Base-by-base conservation (phyloP, 1,140 invertebrate genomes). In the Oppia nitens region DNA sequence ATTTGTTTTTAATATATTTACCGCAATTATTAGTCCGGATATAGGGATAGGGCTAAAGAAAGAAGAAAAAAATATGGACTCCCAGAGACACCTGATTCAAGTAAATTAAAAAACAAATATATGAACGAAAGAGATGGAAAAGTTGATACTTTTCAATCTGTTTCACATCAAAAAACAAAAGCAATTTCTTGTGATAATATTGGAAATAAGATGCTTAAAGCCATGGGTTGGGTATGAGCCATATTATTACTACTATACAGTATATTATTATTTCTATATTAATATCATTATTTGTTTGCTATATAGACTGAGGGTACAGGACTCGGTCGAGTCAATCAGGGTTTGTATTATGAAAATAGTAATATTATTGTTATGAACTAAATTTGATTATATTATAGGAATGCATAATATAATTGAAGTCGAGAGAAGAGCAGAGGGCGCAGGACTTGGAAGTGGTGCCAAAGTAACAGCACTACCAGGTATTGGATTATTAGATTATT, bases 21-120 rank as follows among this genome's bases (percentile, higher is more conserved):
- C 14, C 24, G 14, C 14, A 32, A 17, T 32, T 51, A 40, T 21
- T 53, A 63, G 61, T 20, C 53, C n/a, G 57, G 53, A 6, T 92
- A 98, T 71, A 77, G 95, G 61, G 95, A 99, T 72, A 76, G 95
- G 55, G 95, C 95, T 1, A 95, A 95, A 68, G 95, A 99, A 69
- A 76, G 95, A 28, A 71, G 95, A 59, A 76, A 87, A 54, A 96
- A 97, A 69, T 96, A 91, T 73, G 95, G 95, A 0, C 84, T 89
- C 66, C 82, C 85, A 9, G 78, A 80, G 56, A 80, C 82, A 62
- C 83, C 85, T 51, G 83, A 85, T 1, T 78, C 84, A 59, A 77
- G 81, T 67, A 51, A 64, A 65, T 12, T 24, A 21, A 56, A 45
- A 47, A 40, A 2, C 23, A 29, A 25, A 40, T 20, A 45, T 23